These are phyloP conservation scores for Pyrochroa serraticornis DNA, from an alignment of 2,888 invertebrate genomes.

Conservation along the genomic window DNA sequence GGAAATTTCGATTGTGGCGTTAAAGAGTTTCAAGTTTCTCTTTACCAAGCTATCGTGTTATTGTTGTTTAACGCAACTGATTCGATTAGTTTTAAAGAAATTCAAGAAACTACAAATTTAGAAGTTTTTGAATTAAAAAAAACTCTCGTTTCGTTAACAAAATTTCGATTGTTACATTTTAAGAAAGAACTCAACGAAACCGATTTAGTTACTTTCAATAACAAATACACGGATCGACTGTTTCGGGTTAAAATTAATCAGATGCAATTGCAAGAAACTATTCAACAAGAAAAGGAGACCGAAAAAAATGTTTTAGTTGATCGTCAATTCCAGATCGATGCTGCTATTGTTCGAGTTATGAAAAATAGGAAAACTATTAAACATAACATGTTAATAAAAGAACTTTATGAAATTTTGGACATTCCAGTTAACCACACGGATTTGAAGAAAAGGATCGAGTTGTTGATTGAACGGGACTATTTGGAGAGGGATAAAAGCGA, in stretches of 20 bases:
- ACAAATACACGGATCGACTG: slow-evolving; percentile 91
- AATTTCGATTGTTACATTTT: slow-evolving; percentile 83
- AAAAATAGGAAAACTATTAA: slow-evolving; percentile 94
- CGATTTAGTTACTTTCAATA: slow-evolving; percentile 80
- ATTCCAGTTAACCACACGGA: slow-evolving; percentile 98
- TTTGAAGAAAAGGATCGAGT: slow-evolving; percentile 96
- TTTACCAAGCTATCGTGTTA: slow-evolving; percentile 93
- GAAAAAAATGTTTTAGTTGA: slow-evolving; percentile 98
- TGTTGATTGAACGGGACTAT: slow-evolving; percentile 97
- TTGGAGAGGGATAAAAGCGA: slow-evolving; percentile 97
- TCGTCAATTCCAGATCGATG: slow-evolving; percentile 98
- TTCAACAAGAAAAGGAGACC: slow-evolving; percentile 90
- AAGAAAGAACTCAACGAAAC: slow-evolving; percentile 83
- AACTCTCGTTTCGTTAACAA: slow-evolving; percentile 93
- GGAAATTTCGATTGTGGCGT: slow-evolving; percentile 84
- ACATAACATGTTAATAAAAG: slow-evolving; percentile 92
- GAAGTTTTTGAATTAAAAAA: slow-evolving; percentile 88
- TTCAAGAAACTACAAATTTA: slow-evolving; percentile 87
- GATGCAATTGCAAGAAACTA: slow-evolving; percentile 79
- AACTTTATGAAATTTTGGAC: slow-evolving; percentile 94
- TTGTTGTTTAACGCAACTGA: slow-evolving; percentile 89
- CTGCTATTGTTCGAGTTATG: slow-evolving; percentile 98
- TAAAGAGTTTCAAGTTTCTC: slow-evolving; percentile 94
- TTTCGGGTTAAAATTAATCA: slow-evolving; percentile 98
- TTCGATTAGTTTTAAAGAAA: slow-evolving; percentile 80